Percentiles rank a stretch among this genome's conserved stretches.
Conservation (phyloP, 2,888 invertebrate genomes). For the Eupithecia tripunctaria region DNA sequence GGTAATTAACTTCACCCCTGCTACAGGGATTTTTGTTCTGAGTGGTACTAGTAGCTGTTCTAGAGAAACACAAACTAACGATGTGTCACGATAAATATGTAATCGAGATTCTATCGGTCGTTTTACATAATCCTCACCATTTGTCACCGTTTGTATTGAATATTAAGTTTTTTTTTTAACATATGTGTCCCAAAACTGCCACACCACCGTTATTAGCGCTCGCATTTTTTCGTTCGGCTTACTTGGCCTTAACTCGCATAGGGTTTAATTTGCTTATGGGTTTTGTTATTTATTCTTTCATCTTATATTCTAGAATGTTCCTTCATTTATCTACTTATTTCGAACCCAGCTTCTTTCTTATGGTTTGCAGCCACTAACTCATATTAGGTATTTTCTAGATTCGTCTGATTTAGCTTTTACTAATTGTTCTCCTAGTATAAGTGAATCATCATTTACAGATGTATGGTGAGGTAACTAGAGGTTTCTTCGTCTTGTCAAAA, state of each 20-base stretch:
- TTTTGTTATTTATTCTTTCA: not conserved
- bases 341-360: not conserved
- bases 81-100: not conserved
- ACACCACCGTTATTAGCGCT: not conserved
- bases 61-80: not conserved
- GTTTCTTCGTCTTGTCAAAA: not conserved
- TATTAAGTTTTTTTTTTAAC: too few species aligned
- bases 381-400: not conserved
- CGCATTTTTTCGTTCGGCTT: not conserved
- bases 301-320: not conserved
- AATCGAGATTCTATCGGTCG: not conserved
- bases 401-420: not conserved
- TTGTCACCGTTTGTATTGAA: not conserved
- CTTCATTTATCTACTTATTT: not conserved
- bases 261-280: not conserved
- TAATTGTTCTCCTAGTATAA: not conserved
- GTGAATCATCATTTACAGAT: not conserved
- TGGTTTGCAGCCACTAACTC: constrained; percentile 8
- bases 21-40: not conserved
- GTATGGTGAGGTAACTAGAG: not conserved
- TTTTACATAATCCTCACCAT: not conserved
- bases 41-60: not conserved
- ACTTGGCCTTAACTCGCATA: not conserved
- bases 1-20: too few species aligned
- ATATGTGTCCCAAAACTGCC: not conserved